Percentiles rank a stretch among this genome's conserved stretches.
Conservation (phyloP, 2,113 vertebrate genomes). For the Phainopepla nitens region DNA sequence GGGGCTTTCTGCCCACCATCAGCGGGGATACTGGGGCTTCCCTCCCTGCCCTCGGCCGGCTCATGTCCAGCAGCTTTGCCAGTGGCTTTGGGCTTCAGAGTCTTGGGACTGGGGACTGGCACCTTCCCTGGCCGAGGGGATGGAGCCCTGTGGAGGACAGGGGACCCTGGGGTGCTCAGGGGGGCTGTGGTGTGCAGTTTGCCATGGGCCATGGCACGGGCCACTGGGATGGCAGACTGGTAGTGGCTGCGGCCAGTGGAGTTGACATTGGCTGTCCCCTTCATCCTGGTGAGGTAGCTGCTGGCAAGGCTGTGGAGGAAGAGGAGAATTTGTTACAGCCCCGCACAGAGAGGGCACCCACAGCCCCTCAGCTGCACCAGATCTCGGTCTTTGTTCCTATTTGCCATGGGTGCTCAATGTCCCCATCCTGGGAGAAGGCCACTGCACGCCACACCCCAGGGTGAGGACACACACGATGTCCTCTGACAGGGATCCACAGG, state of each 20-base stretch:
- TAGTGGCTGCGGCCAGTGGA: constrained; percentile 49
- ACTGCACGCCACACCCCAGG: background rate
- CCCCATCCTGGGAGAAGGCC: background rate
- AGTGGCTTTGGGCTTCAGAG: constrained; percentile 14
- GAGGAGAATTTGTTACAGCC: background rate
- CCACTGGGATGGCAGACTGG: constrained; percentile 71
- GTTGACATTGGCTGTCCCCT: constrained; percentile 64
- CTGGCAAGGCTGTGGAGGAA: background rate
- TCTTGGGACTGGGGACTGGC: background rate
- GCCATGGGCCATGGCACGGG: constrained; percentile 49
- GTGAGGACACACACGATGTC: background rate
- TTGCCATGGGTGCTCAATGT: background rate
- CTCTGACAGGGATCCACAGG: background rate
- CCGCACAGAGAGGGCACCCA: accelerated
- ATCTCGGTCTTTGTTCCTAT: background rate
- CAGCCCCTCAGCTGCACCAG: accelerated
- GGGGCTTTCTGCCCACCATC: background rate
- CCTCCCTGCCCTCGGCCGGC: background rate
- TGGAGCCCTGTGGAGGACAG: background rate
- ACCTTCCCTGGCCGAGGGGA: constrained; percentile 24
- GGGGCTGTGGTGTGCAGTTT: background rate
- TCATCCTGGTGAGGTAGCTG: constrained; percentile 6
- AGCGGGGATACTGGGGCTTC: background rate
- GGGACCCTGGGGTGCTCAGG: background rate
- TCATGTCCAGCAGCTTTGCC: background rate